A percentile compares a stretch with the other conserved stretches of the same genome.
Evolutionary conservation across 2,797 vertebrate species (phyloP).

Genomic region (Cirrhinus molitorella): DNA sequence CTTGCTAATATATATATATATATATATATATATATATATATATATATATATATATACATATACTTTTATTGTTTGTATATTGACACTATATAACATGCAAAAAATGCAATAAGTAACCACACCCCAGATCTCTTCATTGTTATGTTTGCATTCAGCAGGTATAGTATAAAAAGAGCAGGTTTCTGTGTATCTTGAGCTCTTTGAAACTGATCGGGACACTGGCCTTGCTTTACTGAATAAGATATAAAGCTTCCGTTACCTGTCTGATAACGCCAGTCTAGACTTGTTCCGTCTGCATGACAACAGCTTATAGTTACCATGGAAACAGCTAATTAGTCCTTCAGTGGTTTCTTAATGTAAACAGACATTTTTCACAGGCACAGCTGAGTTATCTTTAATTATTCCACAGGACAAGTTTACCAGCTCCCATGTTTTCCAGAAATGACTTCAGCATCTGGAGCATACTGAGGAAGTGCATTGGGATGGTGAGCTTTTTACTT

Average conservation of each 20-base stretch:
- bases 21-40: too few relatives aligned
- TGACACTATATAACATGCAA: neutral
- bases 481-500: conserved; percentile 55
- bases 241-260: conserved; percentile 57
- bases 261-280: conserved; percentile 40
- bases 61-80: neutral
- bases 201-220: conserved; percentile 44
- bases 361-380: neutral
- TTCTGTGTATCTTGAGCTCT: conserved; percentile 15
- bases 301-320: neutral
- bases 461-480: conserved; percentile 87
- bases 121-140: neutral
- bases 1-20: too few relatives aligned
- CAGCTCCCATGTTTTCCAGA: conserved; percentile 90
- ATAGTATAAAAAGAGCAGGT: neutral
- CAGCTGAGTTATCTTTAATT: neutral
- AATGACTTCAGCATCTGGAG: conserved; percentile 91
- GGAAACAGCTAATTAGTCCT: neutral
- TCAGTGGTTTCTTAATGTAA: neutral
- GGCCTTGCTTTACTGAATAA: conserved; percentile 46
- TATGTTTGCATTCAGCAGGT: neutral
- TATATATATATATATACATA: neutral
- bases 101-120: neutral
- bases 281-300: conserved; percentile 32
- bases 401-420: conserved; percentile 85